phyloP scores from a whole-genome alignment of 2,888 invertebrate genomes.

The Melinaea marsaeus region DNA sequence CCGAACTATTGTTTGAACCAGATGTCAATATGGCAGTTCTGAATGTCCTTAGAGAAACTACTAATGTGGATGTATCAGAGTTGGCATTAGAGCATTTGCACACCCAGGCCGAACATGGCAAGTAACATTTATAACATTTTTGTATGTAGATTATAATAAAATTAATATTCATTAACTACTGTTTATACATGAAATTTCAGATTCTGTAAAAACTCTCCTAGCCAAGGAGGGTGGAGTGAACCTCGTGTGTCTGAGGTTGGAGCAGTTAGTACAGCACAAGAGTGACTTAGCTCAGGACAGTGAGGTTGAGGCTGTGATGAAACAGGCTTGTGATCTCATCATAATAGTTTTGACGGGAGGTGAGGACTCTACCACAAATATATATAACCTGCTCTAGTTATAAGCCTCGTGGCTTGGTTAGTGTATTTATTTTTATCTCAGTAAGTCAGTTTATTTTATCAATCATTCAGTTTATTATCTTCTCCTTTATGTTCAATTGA shows the following conservation, averaged over 20 bases:
- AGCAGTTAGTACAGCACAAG: conserved; percentile 60
- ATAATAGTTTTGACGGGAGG: conserved; percentile 92
- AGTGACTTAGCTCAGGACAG: conserved; percentile 63
- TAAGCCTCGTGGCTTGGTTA: too few relatives aligned
- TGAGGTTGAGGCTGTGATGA: conserved; percentile 80
- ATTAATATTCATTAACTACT: conserved; percentile 13
- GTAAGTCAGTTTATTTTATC: too few relatives aligned
- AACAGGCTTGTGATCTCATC: conserved; percentile 91
- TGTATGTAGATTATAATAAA: conserved; percentile 1
- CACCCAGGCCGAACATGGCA: conserved; percentile 87
- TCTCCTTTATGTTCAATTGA: too few relatives aligned
- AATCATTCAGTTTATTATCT: too few relatives aligned
- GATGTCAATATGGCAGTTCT: conserved; percentile 79
- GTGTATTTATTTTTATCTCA: too few relatives aligned
- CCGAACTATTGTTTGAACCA: conserved; percentile 77
- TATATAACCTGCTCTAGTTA: too few relatives aligned
- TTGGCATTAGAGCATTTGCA: conserved; percentile 86
- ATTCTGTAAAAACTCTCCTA: conserved; percentile 85
- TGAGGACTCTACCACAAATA: conserved; percentile 42
- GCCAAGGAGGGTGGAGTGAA: conserved; percentile 88
- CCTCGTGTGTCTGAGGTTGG: conserved; percentile 84
- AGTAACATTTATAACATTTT: conserved; percentile 20
- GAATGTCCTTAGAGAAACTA: conserved; percentile 80
- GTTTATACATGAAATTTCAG: conserved; percentile 63
- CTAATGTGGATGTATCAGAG: conserved; percentile 85